Conservation (phyloP, 2,113 vertebrate genomes). For the Alces alces region DNA sequence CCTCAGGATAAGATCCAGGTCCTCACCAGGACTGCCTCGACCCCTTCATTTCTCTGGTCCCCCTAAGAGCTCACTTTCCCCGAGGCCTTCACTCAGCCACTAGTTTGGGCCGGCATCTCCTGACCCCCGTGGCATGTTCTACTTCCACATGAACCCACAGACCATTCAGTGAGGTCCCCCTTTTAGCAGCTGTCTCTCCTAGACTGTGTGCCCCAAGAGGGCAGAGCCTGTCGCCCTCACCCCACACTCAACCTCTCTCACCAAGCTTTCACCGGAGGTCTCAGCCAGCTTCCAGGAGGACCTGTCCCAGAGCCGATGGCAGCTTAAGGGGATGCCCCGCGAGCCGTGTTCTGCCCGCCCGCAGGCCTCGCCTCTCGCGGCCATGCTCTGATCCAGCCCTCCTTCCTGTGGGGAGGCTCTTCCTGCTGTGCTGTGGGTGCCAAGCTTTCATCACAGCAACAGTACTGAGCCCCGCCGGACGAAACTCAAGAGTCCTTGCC, state of each 20-base stretch:
- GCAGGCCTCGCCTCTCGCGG: background rate
- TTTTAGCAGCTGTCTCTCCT: background rate
- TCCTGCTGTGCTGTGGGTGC: background rate
- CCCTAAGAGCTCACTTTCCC: too few species aligned
- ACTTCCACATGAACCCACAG: background rate
- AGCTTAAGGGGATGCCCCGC: background rate
- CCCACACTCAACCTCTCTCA: background rate
- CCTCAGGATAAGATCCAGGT: background rate
- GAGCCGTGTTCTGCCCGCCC: background rate
- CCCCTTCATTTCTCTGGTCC: background rate
- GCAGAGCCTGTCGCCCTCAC: background rate
- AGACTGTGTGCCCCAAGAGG: background rate
- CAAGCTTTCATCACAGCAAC: background rate
- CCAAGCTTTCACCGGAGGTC: background rate
- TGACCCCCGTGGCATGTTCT: too few species aligned
- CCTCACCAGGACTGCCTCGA: background rate
- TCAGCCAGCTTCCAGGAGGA: background rate
- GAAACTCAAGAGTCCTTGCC: too few species aligned
- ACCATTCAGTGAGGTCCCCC: background rate
- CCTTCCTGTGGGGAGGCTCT: background rate
- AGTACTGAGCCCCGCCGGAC: fast-evolving
- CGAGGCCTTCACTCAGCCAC: background rate
- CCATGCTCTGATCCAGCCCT: background rate
- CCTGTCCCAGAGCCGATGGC: background rate
- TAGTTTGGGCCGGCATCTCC: background rate